Base-by-base conservation (phyloP, 2,888 invertebrate genomes). In the Stenchaetothrips biformis region DNA sequence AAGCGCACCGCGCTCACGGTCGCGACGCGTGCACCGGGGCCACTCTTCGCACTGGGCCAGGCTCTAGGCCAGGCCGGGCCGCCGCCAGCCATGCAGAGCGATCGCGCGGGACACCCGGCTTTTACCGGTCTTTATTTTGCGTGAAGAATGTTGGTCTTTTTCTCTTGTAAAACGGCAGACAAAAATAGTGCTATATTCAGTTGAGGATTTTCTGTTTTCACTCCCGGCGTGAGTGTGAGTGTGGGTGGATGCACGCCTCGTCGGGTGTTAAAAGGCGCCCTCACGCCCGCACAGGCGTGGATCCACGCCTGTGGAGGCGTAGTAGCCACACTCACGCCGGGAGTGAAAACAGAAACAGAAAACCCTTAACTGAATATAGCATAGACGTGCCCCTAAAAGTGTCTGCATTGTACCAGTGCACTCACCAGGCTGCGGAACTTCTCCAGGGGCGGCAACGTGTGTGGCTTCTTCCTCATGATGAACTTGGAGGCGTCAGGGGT, bases 361-460 rank as follows among this genome's bases (percentile, higher is more conserved):
- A n/a, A n/a, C n/a, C n/a, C n/a, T n/a, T n/a, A n/a, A n/a, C n/a
- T n/a, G n/a, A n/a, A n/a, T n/a, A n/a, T n/a, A n/a, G 37, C 37
- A 37, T n/a, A 37, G 37, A 37, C 37, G 37, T 37, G 37, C 37
- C 37, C 37, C 37, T 2, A 37, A 37, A 37, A 37, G 4, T 37
- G 4, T 37, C 4, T 37, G 37, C 37, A 37, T 37, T 37, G 37
- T 37, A 37, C 4, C 37, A 37, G 53, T 53, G 3, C 7, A 67
- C 67, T 18, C 67, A 67, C 67, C 67, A 67, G 67, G 67, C 67
- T 67, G 7, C 67, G 67, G 67, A 67, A 67, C 67, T 67, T 67
- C 67, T 67, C 67, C 67, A 67, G 67, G 21, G 67, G 67, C 67
- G 67, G 67, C 67, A 67, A 21, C 67, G 67, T 67, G 67, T 67